Evolutionary conservation across 2,888 invertebrate genomes (phyloP), one percentile per base, ranked within the genome.

Genomic region (Morpho deidamia): DNA sequence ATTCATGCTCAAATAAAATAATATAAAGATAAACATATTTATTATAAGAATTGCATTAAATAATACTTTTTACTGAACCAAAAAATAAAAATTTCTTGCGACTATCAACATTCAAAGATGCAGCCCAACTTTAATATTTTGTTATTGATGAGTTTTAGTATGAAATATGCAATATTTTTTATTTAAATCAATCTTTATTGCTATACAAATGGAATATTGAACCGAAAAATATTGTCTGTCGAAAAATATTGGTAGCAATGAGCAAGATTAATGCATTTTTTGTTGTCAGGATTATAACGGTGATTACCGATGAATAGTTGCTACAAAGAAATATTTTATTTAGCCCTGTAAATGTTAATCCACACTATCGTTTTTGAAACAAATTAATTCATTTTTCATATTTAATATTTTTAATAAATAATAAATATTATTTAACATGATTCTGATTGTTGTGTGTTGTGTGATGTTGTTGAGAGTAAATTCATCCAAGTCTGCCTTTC

Each of bases 241-340:
- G 37, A n/a, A 37, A 37, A 37, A 37, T 37, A 37, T 37, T 32
- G 40, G 48, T 48, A 54, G 56, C 53, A 44, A 44, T 54, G 51
- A 54, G 51, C 44, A 37, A 55, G 48, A 57, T 57, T 44, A 44
- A 54, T 54, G 41, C 37, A 42, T 11, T 55, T 38, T 50, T 54
- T 51, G 54, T 44, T 11, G 34, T 11, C 7, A 33, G 44, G 44
- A 37, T 40, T 35, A 11, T 33, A 54, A 57, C 44, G 40, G 47
- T 34, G 46, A 43, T 47, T 48, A 40, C 43, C 11, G 43, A 43
- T 37, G 43, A 50, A 44, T 50, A 43, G 43, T 43, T 44, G 23
- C 32, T 11, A 11, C 37, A 43, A 50, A 43, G 43, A 50, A 50
- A 8, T 33, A 8, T 40, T 34, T 48, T 33, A 33, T 48, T 23